Evolutionary conservation across 2,888 invertebrate species (phyloP), one percentile per base, ranked within the genome.

Genomic region (Chrysopilus asiliformis): DNA sequence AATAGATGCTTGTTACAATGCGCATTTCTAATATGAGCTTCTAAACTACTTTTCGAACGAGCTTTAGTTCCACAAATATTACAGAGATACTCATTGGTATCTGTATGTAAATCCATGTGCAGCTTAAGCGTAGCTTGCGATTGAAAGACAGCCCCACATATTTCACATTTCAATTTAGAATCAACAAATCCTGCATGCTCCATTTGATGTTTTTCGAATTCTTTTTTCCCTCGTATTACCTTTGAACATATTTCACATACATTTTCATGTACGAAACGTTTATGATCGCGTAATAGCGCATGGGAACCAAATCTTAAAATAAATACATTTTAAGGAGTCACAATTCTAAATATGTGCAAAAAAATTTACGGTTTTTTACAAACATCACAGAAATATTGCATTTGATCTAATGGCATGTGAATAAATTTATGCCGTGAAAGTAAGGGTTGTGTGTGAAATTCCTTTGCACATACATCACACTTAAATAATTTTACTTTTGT

Each of bases 211-310:
- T 54, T 55, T 31, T 56, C 53, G 34, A 59, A 60, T 12, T 54
- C 52, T 1, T 55, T 50, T 10, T 53, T 53, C 4, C 58, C 60
- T 1, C 57, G 53, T 35, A 60, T 59, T 4, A 57, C 56, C 44
- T 59, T 59, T 3, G 60, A 60, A 24, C 60, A 62, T 8, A 60
- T 58, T 46, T 62, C 58, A 36, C 60, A 61, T 15, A 54, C 54
- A 12, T 51, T 53, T 6, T 45, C 41, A 32, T 60, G 60, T 19
- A 54, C 52, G 43, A 51, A 56, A 39, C 53, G 53, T 1, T 54
- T 50, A 30, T 60, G 60, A 4, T 53, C 52, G 14, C 47, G 49
- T 2, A 60, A 45, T 13, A 53, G 44, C n/a, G 52, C 52, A 16
- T 52, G 43, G 16, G 51, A 56, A 10, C 57, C 52, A 41, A 59